A percentile compares a stretch with the other conserved stretches of the same genome.
Conservation (phyloP, 1,140 invertebrate species). For the Schlechtendalia chinensis region DNA sequence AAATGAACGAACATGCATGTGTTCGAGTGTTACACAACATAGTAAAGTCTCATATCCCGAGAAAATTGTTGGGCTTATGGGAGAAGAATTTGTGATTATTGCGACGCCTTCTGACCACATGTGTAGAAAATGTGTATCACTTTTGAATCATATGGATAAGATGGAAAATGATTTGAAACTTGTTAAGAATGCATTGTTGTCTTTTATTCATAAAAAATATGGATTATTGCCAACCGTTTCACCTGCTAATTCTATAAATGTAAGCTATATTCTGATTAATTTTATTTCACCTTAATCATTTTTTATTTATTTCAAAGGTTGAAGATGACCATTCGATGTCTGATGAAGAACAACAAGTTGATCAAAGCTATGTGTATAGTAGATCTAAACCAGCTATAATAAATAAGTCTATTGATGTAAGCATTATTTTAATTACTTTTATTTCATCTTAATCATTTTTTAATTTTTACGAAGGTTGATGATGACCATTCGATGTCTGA, state of each 20-base stretch:
- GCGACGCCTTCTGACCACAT: constrained; percentile 52
- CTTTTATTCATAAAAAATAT: constrained; percentile 52
- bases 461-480: too few relatives aligned
- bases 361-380: too few relatives aligned
- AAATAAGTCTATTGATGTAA: too few relatives aligned
- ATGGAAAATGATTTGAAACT: constrained; percentile 52
- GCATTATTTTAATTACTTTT: too few relatives aligned
- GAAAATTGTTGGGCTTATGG: constrained; percentile 53
- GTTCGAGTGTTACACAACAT: constrained; percentile 49
- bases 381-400: too few relatives aligned
- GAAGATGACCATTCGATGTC: too few relatives aligned
- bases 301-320: too few relatives aligned
- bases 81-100: constrained; percentile 53
- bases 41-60: constrained; percentile 51
- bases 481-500: too few relatives aligned
- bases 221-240: background rate
- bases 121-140: constrained; percentile 52
- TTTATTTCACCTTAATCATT: too few relatives aligned
- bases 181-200: constrained; percentile 52
- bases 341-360: too few relatives aligned
- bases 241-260: background rate
- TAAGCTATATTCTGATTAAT: too few relatives aligned
- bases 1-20: constrained; percentile 48
- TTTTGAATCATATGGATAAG: constrained; percentile 53
- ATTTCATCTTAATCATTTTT: too few relatives aligned